These are phyloP conservation scores for Cynaeus angustus DNA, from an alignment of 2,888 invertebrate genomes.

Conservation along the genomic window DNA sequence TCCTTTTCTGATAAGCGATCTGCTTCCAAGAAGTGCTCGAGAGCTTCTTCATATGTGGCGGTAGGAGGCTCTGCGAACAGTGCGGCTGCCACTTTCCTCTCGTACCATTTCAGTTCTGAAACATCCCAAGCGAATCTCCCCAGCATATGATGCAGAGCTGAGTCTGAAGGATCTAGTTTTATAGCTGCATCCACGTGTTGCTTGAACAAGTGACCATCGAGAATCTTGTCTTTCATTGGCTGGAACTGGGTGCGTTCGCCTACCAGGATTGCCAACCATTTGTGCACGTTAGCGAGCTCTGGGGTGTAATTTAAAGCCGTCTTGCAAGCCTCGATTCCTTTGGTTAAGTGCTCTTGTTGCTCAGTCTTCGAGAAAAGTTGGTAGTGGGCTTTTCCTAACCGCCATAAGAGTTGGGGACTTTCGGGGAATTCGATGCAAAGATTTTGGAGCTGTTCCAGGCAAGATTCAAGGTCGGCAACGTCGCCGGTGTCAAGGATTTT, in stretches of 20 bases:
- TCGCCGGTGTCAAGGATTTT: conserved; percentile 60
- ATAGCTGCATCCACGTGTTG: conserved; percentile 80
- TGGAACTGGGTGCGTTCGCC: conserved; percentile 78
- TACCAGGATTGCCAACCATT: conserved; percentile 83
- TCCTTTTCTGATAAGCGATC: conserved; percentile 72
- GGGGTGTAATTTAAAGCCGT: conserved; percentile 73
- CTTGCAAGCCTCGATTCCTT: conserved; percentile 76
- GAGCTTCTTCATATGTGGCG: conserved; percentile 77
- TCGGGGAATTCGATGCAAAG: conserved; percentile 65
- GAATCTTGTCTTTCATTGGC: conserved; percentile 77
- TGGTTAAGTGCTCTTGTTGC: conserved; percentile 59
- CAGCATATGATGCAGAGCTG: conserved; percentile 78
- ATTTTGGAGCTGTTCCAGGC: conserved; percentile 61
- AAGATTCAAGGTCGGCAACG: conserved; percentile 56
- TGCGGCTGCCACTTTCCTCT: conserved; percentile 78
- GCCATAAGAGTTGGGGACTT: conserved; percentile 65
- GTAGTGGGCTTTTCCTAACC: conserved; percentile 67
- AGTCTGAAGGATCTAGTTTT: conserved; percentile 76
- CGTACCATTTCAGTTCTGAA: conserved; percentile 71
- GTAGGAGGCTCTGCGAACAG: conserved; percentile 79
- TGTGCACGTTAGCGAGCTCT: conserved; percentile 77
- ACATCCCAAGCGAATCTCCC: conserved; percentile 83
- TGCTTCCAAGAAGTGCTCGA: conserved; percentile 74
- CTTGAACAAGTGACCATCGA: conserved; percentile 79
- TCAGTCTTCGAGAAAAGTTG: conserved; percentile 58